phyloP scores from a whole-genome alignment of 2,888 invertebrate species.

The Octonoba sinensis region DNA sequence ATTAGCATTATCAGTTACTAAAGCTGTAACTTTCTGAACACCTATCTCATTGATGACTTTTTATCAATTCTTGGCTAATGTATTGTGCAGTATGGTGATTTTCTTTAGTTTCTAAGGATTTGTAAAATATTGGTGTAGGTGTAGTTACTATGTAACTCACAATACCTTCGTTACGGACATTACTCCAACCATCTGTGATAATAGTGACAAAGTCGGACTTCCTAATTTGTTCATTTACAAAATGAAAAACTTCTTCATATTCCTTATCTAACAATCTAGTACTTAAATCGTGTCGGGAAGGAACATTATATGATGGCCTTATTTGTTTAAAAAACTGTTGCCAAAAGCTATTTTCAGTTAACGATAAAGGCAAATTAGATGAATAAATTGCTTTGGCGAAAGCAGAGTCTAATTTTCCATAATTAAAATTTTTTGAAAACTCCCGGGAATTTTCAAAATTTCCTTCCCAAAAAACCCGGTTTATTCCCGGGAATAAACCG shows the following conservation, averaged over 20 bases:
- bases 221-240: background rate
- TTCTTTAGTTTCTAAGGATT: slow-evolving; percentile 1
- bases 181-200: slow-evolving; percentile 7
- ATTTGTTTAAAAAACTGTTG: too few relatives aligned
- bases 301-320: background rate
- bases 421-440: too few relatives aligned
- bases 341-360: background rate
- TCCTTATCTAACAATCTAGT: background rate
- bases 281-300: background rate
- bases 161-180: slow-evolving; percentile 10
- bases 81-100: background rate
- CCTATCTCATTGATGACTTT: slow-evolving; percentile 2
- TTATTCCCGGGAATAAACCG: too few relatives aligned
- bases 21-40: background rate
- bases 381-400: background rate
- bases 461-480: too few relatives aligned
- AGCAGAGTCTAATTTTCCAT: background rate
- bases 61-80: background rate
- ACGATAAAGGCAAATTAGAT: background rate
- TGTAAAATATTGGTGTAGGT: background rate
- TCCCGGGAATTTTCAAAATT: too few relatives aligned
- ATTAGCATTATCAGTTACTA: slow-evolving; percentile 14
- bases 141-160: background rate
- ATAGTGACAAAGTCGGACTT: slow-evolving; percentile 2
- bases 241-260: background rate